These are phyloP conservation scores for Anhinga rufa DNA, from an alignment of 2,113 vertebrate genomes.

Conservation along the genomic window DNA sequence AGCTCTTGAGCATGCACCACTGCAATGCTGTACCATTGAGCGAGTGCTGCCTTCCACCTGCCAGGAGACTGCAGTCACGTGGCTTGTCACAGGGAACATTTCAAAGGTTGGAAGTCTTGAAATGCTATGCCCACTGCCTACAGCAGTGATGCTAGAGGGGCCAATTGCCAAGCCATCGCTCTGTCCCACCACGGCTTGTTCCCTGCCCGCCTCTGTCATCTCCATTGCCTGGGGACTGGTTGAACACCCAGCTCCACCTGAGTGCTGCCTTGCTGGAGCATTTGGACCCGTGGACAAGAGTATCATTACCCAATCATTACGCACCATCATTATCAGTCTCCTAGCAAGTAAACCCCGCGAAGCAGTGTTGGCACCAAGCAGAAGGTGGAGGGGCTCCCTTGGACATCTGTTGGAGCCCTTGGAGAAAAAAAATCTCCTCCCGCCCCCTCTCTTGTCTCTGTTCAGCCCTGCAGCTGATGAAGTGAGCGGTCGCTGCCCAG, in stretches of 20 bases:
- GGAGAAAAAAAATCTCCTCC: neutral
- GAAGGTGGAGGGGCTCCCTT: neutral
- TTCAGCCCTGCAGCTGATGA: neutral
- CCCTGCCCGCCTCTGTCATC: neutral
- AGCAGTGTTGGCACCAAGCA: neutral
- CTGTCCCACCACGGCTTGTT: neutral
- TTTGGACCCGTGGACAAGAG: neutral
- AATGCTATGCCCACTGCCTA: neutral
- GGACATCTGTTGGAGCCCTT: neutral
- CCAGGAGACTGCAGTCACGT: neutral
- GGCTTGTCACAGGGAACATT: neutral
- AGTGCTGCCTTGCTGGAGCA: neutral
- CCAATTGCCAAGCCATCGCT: fast-evolving
- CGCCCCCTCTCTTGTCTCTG: neutral
- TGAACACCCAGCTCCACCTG: neutral
- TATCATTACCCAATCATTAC: fast-evolving
- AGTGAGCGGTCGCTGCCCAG: fast-evolving
- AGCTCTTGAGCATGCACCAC: fast-evolving
- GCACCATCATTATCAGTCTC: neutral
- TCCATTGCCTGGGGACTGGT: neutral
- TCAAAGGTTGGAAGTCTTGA: neutral
- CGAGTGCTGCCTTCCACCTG: neutral
- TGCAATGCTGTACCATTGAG: neutral
- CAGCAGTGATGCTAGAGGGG: neutral
- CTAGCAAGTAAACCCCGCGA: neutral